Evolutionary conservation across 2,113 vertebrate species (phyloP).

Genomic region (Megaptera novaeangliae): DNA sequence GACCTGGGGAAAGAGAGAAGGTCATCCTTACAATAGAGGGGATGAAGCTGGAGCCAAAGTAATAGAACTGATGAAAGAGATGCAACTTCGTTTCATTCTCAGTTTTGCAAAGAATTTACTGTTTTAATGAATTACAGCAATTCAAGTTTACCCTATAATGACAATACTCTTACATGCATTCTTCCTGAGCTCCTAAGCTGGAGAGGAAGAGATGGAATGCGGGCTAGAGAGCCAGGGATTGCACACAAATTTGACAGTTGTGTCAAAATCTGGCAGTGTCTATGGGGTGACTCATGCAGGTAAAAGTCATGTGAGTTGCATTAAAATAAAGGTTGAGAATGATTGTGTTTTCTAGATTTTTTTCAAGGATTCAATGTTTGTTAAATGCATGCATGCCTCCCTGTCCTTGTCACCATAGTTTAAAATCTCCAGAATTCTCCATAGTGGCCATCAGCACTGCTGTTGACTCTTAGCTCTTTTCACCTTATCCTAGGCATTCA

Average conservation of each 20-base stretch:
- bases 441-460: not conserved
- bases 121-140: not conserved
- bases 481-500: not conserved
- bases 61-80: not conserved
- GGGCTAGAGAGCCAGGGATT: not conserved
- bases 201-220: not conserved
- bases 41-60: not conserved
- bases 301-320: not conserved
- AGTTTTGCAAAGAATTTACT: slow-evolving; percentile 8
- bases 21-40: not conserved
- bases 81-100: not conserved
- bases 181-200: not conserved
- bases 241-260: not conserved
- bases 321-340: not conserved
- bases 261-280: not conserved
- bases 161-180: not conserved
- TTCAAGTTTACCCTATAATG: not conserved
- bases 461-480: not conserved
- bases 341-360: not conserved
- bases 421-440: not conserved
- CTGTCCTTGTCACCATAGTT: not conserved
- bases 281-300: not conserved
- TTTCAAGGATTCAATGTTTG: not conserved
- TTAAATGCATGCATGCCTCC: not conserved
- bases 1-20: not conserved